A percentile compares a stretch with the other conserved stretches of the same genome.
Conservation (phyloP, 2,113 vertebrate species). For the Collichthys lucidus region DNA sequence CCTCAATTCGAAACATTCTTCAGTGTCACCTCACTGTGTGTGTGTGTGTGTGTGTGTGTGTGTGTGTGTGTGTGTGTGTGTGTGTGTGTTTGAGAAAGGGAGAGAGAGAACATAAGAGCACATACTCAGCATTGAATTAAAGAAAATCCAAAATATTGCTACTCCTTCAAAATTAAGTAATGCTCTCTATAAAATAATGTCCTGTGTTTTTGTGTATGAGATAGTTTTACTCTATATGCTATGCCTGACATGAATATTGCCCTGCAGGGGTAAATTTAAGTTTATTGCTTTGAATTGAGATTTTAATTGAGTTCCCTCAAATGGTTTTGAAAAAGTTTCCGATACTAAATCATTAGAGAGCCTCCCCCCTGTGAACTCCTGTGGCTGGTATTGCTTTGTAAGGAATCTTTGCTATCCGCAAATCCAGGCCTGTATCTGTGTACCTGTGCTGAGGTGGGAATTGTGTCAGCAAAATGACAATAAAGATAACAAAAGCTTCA, state of each 20-base stretch:
- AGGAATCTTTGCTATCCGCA: slow-evolving; percentile 52
- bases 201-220: slow-evolving; percentile 26
- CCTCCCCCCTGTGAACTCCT: slow-evolving; percentile 36
- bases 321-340: slow-evolving; percentile 40
- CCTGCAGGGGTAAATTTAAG: slow-evolving; percentile 39
- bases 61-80: not conserved
- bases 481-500: slow-evolving; percentile 66
- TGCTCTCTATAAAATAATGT: slow-evolving; percentile 2
- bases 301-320: slow-evolving; percentile 43
- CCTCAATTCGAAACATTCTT: not conserved
- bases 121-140: slow-evolving; percentile 17
- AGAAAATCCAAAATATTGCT: slow-evolving; percentile 10
- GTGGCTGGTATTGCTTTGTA: slow-evolving; percentile 67
- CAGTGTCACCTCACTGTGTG: not conserved
- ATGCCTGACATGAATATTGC: slow-evolving; percentile 21
- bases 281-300: slow-evolving; percentile 38
- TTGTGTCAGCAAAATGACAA: slow-evolving; percentile 74
- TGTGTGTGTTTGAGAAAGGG: no score
- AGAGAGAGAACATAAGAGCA: not conserved
- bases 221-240: slow-evolving; percentile 22
- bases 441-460: slow-evolving; percentile 68
- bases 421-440: slow-evolving; percentile 48
- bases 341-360: slow-evolving; percentile 43
- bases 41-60: not conserved
- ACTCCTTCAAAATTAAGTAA: slow-evolving; percentile 17